Evolutionary conservation across 2,888 invertebrate genomes (phyloP).

Genomic region (Siphonodentalium dalli): DNA sequence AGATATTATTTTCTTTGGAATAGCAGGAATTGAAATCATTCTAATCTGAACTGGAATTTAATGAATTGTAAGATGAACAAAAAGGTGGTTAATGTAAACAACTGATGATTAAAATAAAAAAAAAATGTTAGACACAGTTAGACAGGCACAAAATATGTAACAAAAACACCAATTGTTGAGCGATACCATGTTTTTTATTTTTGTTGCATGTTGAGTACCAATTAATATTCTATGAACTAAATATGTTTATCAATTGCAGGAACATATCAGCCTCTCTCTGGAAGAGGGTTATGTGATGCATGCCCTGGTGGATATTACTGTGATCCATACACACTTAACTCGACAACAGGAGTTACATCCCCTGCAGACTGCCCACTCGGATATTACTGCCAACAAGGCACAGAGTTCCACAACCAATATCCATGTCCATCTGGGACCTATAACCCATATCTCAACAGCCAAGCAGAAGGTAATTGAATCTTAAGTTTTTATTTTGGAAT

Average conservation of each 20-base stretch:
- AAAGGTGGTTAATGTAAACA: too few species aligned
- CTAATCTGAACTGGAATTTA: too few species aligned
- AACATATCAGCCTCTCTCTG: slow-evolving; percentile 39
- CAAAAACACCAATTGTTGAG: too few species aligned
- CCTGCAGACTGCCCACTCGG: slow-evolving; percentile 53
- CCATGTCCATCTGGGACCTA: slow-evolving; percentile 58
- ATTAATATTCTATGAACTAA: background rate
- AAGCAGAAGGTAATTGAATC: slow-evolving; percentile 32
- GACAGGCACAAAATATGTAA: too few species aligned
- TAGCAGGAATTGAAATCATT: too few species aligned
- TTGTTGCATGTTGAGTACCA: background rate
- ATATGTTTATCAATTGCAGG: slow-evolving; percentile 30
- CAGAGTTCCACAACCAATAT: slow-evolving; percentile 46
- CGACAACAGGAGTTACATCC: slow-evolving; percentile 48
- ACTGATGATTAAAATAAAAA: too few species aligned
- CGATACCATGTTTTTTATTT: background rate
- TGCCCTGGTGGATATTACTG: slow-evolving; percentile 55
- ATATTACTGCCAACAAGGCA: slow-evolving; percentile 53
- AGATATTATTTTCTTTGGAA: too few species aligned
- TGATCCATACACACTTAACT: slow-evolving; percentile 49
- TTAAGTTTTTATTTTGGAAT: background rate
- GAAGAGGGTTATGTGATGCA: slow-evolving; percentile 37
- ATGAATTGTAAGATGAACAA: too few species aligned
- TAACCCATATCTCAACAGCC: slow-evolving; percentile 25
- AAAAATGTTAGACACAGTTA: too few species aligned